Evolutionary conservation across 1,140 invertebrate genomes (phyloP), one percentile per base, ranked within the genome.

Genomic region (Solenopsis invicta): DNA sequence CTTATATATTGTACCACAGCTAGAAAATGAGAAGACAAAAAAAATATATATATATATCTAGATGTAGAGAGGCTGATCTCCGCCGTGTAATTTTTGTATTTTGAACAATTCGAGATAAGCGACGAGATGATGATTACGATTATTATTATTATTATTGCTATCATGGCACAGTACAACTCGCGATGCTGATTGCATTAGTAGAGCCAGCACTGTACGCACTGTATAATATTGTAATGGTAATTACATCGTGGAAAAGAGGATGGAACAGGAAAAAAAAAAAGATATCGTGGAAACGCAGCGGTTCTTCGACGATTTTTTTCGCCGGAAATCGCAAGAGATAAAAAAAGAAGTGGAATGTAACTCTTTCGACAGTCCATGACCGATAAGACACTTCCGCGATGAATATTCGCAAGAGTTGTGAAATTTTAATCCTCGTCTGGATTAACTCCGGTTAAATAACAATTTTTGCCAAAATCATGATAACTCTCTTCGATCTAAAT

Each of bases 11-110:
- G 59, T 80, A 74, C 6, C 61, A 61, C 82, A 54, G 37, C 24
- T 52, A 54, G 41, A 52, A 5, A 56, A 59, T 54, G 50, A 64
- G 48, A 61, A 54, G 54, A n/a, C n/a, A n/a, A 37, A 71, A 74
- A 67, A 74, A 66, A 86, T 64, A 75, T 16, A 78, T 9, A 88
- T 71, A 80, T 75, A 50, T 62, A 29, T 45, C 52, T 66, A 85
- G 50, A 76, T 56, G 88, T 87, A 87, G 89, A 89, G 56, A 89
- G 86, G 88, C 88, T 90, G 89, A 90, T 90, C 80, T 90, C 78
- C 75, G 89, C 80, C 88, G 89, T 89, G 88, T 90, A 90, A 90
- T 90, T 90, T 90, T 90, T 90, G 88, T 87, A 90, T 88, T 88
- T 89, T 88, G 74, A 59, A 62, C 50, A 18, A 61, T 4, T 67